phyloP scores from a whole-genome alignment of 2,113 vertebrate genomes.

The Seriola aureovittata region DNA sequence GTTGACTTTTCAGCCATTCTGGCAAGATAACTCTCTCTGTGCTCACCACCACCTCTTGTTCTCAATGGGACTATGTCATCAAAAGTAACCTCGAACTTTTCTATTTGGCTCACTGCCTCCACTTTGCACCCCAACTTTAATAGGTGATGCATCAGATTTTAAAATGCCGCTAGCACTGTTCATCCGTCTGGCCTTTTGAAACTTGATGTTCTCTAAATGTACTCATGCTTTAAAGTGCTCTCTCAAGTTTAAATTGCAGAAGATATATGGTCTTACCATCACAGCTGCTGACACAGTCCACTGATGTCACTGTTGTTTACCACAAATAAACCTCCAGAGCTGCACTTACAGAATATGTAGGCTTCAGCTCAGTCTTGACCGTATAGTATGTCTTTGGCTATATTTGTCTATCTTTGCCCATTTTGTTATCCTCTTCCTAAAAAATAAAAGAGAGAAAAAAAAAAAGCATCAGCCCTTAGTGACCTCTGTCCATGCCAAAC shows the following conservation, averaged over 20 bases:
- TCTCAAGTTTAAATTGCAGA: not conserved
- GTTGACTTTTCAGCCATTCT: not conserved
- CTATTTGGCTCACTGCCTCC: not conserved
- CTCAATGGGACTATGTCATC: not conserved
- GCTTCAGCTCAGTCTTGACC: not conserved
- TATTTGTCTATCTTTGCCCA: slow-evolving; percentile 31
- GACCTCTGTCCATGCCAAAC: slow-evolving; percentile 71
- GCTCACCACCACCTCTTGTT: not conserved
- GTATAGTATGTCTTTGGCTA: slow-evolving; percentile 4
- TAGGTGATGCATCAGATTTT: not conserved
- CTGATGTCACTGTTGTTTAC: not conserved
- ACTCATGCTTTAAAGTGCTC: not conserved
- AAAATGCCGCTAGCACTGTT: not conserved
- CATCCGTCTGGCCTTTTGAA: slow-evolving; percentile 6
- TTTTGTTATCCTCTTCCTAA: slow-evolving; percentile 11
- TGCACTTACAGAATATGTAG: not conserved
- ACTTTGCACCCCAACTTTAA: not conserved
- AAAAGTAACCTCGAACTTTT: not conserved
- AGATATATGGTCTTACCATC: not conserved
- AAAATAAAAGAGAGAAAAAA: not conserved
- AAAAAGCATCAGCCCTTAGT: slow-evolving; percentile 62
- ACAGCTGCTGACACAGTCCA: not conserved
- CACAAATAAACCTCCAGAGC: not conserved
- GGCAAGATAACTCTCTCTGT: not conserved
- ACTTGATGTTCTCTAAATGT: not conserved